Evolutionary conservation across 2,888 invertebrate genomes (phyloP).

Genomic region (Cactoblastis cactorum): DNA sequence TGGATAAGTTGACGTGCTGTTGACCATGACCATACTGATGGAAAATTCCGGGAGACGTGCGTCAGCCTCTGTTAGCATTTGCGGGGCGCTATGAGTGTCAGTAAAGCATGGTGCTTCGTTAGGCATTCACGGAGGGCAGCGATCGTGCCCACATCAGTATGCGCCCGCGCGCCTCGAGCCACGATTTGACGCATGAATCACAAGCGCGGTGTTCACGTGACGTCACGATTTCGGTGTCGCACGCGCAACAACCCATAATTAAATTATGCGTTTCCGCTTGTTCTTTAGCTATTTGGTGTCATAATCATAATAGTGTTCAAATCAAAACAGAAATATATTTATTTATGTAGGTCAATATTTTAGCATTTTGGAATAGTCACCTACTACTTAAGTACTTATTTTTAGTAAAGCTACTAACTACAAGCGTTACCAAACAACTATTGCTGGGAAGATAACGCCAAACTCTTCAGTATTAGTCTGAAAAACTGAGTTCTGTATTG

Average conservation of each 20-base stretch:
- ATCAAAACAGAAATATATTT: no score
- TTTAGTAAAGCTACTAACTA: no score
- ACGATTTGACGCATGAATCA: constrained; percentile 71
- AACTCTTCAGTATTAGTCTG: no score
- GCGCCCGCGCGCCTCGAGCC: constrained; percentile 31
- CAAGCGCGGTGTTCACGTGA: constrained; percentile 61
- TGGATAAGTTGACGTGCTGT: no score
- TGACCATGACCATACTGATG: no score
- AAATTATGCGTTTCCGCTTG: constrained; percentile 60
- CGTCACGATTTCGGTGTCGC: constrained; percentile 71
- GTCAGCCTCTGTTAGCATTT: constrained; percentile 34
- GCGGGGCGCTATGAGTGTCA: constrained; percentile 44
- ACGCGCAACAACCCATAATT: constrained; percentile 61
- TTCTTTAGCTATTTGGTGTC: constrained; percentile 31
- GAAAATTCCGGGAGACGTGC: constrained; percentile 33
- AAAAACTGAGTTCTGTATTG: no score
- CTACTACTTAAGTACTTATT: no score
- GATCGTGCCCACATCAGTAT: constrained; percentile 61
- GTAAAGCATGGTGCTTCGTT: constrained; percentile 52
- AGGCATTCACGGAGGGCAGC: constrained; percentile 51
- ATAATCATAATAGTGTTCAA: neutral
- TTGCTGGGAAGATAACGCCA: no score
- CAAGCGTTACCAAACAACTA: no score
- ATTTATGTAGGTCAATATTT: no score
- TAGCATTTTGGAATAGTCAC: no score